Evolutionary conservation across 2,888 invertebrate species (phyloP), one percentile per base, ranked within the genome.

Genomic region (Beris morrisii): DNA sequence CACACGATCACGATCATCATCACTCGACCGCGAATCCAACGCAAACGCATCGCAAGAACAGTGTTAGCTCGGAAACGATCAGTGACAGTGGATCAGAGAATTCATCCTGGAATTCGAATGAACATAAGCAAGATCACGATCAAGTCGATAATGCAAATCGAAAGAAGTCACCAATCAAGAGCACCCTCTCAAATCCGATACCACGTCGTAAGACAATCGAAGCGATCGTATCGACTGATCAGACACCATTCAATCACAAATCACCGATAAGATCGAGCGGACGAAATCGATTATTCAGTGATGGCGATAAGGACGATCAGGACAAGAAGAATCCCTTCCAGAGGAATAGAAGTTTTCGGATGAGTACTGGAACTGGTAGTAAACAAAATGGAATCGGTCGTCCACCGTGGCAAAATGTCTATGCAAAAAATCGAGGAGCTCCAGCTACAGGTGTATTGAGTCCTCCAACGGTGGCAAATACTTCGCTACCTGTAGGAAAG

Each of bases 11-110:
- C 65, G 65, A 69, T 48, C 68, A 70, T 46, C 58, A 67, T 48
- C 32, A 56, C 15, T 58, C 56, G 2, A 13, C 38, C 22, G 13
- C 12, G 13, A 28, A 43, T 15, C 22, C 48, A 52, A 13, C 64
- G 52, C 68, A 71, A 46, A 70, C 13, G 67, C 72, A 44, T 70
- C 71, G 58, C 56, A 72, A 63, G 65, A 71, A 78, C 64, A 80
- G 80, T 72, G 77, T 80, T 56, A 79, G 79, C 57, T 80, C 80
- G 43, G 80, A 80, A 70, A 79, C 79, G 28, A 78, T 80, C 59
- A 79, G 79, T 69, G 80, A 80, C 70, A 80, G 80, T 70, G 79
- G 78, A 67, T 80, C 80, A 2, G 80, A 80, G 69, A 76, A 79
- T 66, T 79, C 77, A 32, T 77, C 72, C 56, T 73, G 72, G 73